Conservation (phyloP, 2,797 vertebrate genomes). For the Setipinna tenuifilis region DNA sequence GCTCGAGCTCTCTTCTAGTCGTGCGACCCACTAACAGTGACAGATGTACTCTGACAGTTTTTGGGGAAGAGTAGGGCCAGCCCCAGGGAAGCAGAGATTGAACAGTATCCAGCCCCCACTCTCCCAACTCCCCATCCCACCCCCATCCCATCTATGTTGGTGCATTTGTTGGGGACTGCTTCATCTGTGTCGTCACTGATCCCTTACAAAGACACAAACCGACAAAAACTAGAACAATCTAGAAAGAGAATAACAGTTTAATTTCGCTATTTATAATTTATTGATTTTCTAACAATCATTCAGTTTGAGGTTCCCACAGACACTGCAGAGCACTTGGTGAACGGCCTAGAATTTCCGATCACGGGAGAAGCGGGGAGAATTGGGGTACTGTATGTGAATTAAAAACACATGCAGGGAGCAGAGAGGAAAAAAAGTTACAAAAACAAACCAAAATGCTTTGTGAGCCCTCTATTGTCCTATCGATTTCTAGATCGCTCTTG, state of each 20-base stretch:
- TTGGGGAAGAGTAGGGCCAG: constrained; percentile 28
- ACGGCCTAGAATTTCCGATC: neutral
- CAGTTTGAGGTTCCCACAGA: neutral
- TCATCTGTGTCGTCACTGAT: neutral
- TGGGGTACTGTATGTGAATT: neutral
- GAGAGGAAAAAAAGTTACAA: neutral
- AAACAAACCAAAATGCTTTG: neutral
- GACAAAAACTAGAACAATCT: constrained; percentile 6
- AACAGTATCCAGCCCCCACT: neutral
- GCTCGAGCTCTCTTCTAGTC: neutral
- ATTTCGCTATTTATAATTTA: neutral
- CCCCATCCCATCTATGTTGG: neutral
- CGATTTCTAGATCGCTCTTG: neutral
- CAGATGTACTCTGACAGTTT: constrained; percentile 52
- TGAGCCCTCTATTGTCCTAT: neutral
- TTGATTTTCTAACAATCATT: constrained; percentile 19
- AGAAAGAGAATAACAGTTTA: neutral
- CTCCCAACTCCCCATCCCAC: neutral
- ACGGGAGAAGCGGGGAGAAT: neutral
- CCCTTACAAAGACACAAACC: neutral
- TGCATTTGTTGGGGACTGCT: neutral
- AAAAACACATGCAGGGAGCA: neutral
- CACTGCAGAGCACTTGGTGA: neutral
- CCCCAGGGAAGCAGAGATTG: constrained; percentile 19
- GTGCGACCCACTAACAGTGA: constrained; percentile 47